Evolutionary conservation across 2,888 invertebrate species (phyloP), one percentile per base, ranked within the genome.

Genomic region (Lycophotia porphyrea): DNA sequence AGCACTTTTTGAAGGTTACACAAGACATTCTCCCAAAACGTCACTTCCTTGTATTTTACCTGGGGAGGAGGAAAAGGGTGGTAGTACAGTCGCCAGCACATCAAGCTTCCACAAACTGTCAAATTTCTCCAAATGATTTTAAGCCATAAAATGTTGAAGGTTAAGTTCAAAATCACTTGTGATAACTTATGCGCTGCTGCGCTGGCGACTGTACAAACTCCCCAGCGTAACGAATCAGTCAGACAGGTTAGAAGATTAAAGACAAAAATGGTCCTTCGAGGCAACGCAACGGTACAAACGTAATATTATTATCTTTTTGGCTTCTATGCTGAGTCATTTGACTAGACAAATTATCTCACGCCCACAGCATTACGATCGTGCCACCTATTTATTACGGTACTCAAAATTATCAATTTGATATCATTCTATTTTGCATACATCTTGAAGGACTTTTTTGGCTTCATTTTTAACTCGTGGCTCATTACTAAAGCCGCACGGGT

Each of bases 321-420:
- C 44, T 44, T 27, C 21, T 9, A 36, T 21, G 27, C 18, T 71
- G 55, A 73, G 55, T 72, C 55, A 71, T 36, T 55, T 21, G 34
- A 71, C 15, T 44, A 21, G 15, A 11, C n/a, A 44, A 58, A 34
- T 4, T 36, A 49, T 49, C 27, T 9, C 15, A 49, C 36, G 27
- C 69, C 27, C 15, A 42, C 68, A 47, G n/a, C 47, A 67, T 21
- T 36, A 36, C 15, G 15, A 27, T 5, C 27, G 18, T 81, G 55
- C 27, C 34, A 63, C 55, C 24, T 9, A 18, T 58, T n/a, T 27
- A 36, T 39, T 47, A 80, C 58, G 34, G 47, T 49, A 49, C 15
- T 42, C 5, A 39, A 36, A n/a, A 18, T 55, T 64, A 2, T 34
- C 42, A 39, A 39, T 42, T 39, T 49, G 24, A 47, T 34, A 9